Base-by-base conservation (phyloP, 2,888 invertebrate genomes). In the Scaeva pyrastri region DNA sequence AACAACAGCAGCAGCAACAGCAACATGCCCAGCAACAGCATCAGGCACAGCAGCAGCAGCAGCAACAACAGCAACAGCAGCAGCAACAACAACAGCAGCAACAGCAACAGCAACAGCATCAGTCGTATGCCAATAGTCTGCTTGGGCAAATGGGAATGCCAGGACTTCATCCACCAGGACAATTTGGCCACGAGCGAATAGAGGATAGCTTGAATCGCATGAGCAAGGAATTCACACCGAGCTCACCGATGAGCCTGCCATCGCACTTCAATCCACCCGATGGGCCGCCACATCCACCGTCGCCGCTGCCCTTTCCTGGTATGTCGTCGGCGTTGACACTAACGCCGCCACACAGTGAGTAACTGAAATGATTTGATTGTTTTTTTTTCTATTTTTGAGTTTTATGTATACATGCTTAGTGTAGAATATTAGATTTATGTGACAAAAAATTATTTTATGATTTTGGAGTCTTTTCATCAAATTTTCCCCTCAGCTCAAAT, bases 341-440 rank as follows among this genome's bases (percentile, higher is more conserved):
- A 91, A 96, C 97, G 89, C 96, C 97, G 89, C 96, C 97, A 78
- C 97, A 97, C 93, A 96, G 95, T 94, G 93, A 96, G 95, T 95
- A 90, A 11, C 16, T 3, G n/a, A 39, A 19, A 11, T 45, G 23
- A 19, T 36, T 52, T 70, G 39, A 41, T 36, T 14, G 16, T 39
- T 39, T 55, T 19, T 31, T 4, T 39, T 12, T 19, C 2, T 0
- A n/a, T n/a, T n/a, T n/a, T n/a, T n/a, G n/a, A n/a, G n/a, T n/a
- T n/a, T n/a, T n/a, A n/a, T n/a, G n/a, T n/a, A n/a, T n/a, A 7
- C 55, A n/a, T 55, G 26, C 55, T 14, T 12, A 31, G 31, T 31
- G 5, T 31, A 31, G 5, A 26, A 26, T 26, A 31, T 31, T 31
- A n/a, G n/a, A n/a, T n/a, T n/a, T n/a, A n/a, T n/a, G n/a, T n/a